Evolutionary conservation across 2,113 vertebrate genomes (phyloP), one percentile per base, ranked within the genome.

Genomic region (Myocastor coypus): DNA sequence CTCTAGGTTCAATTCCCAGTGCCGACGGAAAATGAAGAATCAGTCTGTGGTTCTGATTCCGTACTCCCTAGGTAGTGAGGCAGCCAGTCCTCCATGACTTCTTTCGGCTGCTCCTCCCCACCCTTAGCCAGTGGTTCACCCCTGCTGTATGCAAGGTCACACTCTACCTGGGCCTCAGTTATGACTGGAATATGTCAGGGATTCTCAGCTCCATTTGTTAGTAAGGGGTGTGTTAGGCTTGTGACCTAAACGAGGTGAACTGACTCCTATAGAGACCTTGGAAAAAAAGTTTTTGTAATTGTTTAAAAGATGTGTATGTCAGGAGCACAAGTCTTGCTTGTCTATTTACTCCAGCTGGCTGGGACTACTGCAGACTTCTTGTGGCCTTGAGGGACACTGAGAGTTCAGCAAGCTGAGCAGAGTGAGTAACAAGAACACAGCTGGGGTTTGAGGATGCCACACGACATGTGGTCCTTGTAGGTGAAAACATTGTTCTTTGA

Each of bases 361-460:
- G 46, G 61, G 28, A 13, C 30, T 37, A 17, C 7, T 20, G 24
- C 28, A 88, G 86, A 57, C 17, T 78, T 94, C 82, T 73, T 40
- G 17, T 89, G 78, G 52, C 19, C 1, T 0, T 9, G 20, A 66
- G 17, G 12, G 55, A 66, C 40, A 50, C 8, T 5, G 0, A 71
- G 13, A 30, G 11, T 19, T 1, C 52, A 2, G 4, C 7, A 5
- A 19, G 34, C 66, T 77, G 13, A 87, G n/a, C 37, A 71, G 69
- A 57, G n/a, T 12, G 24, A 55, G 69, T 26, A 78, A 78, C 14
- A 52, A 13, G 26, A 3, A 63, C 46, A 28, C 0, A 6, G 28
- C 24, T 4, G 1, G 7, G 20, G 22, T 14, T 1, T 0, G 13
- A 34, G 1, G 69, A 42, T 42, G 77, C 20, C 24, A 3, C 34